Base-by-base conservation (phyloP, 2,888 invertebrate species). In the Rotaria sp. region DNA sequence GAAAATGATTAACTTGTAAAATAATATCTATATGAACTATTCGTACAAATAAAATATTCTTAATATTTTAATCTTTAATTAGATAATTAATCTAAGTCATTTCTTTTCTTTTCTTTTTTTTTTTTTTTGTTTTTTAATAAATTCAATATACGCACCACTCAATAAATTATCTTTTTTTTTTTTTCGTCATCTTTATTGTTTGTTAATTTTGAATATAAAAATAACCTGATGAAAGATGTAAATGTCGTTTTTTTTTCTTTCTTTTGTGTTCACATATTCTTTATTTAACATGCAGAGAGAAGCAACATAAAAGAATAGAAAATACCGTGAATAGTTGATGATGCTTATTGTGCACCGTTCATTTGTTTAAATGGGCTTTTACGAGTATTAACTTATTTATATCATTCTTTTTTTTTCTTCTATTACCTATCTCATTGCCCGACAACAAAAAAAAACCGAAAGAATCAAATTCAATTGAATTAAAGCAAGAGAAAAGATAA, bases 371-470 rank as follows among this genome's bases (percentile, higher is more conserved):
- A 67, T 67, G 67, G 67, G 67, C 67, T 67, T 35, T 67, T 67
- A 67, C 67, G 67, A 67, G 67, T 67, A 67, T 67, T 67, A 67
- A 67, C 67, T 67, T 67, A 67, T 67, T 67, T 67, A 67, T 67
- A 67, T 35, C 67, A 67, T 67, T 67, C 35, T 18, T 67, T 67
- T 35, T 67, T 35, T 35, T 35, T 35, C 13, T 30, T 30, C 30
- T 67, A 30, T 52, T 24, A 52, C 52, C 24, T 52, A 52, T 52
- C 24, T 52, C 52, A 52, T 52, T 67, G 67, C 67, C 15, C 21
- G 67, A 67, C 35, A 67, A 67, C 35, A 67, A 67, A 59, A 67
- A 67, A 21, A 67, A 52, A 67, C 15, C 21, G 35, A 67, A 67
- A 67, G 67, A 67, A 59, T 59, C n/a, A 35, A 67, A 21, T 67